A percentile compares a stretch with the other conserved stretches of the same genome.
Evolutionary conservation across 2,113 vertebrate genomes (phyloP).

Genomic region (Emydura subglobosa): DNA sequence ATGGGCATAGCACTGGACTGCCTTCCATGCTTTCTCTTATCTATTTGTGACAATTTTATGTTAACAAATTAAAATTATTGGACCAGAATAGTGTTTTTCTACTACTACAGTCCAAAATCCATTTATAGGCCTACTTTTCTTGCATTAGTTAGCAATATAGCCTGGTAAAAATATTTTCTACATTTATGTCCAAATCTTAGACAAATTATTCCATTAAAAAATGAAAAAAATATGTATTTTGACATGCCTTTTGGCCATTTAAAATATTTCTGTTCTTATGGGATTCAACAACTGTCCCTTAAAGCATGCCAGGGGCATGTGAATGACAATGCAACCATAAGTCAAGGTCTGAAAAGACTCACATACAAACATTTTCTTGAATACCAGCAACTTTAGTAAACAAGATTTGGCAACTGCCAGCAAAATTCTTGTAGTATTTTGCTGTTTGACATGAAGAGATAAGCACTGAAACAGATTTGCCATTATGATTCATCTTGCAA

Average conservation of each 20-base stretch:
- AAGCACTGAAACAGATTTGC: neutral
- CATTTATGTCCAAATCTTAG: neutral
- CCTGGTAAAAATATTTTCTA: neutral
- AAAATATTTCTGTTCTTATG: conserved; percentile 12
- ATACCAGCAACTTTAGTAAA: conserved; percentile 35
- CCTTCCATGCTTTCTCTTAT: neutral
- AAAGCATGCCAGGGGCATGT: conserved; percentile 47
- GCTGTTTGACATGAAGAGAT: neutral
- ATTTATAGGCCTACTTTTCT: neutral
- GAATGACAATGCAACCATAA: conserved; percentile 49
- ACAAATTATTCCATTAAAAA: conserved; percentile 34
- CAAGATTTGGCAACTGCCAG: neutral
- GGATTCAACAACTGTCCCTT: conserved; percentile 57
- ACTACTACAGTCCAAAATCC: neutral
- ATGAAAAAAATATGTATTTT: conserved; percentile 29
- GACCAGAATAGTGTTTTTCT: neutral
- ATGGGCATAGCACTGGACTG: neutral
- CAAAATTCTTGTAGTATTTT: neutral
- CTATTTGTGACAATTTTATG: neutral
- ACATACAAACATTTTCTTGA: neutral
- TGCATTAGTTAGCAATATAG: neutral
- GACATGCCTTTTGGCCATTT: conserved; percentile 47
- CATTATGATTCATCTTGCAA: neutral
- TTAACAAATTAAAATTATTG: neutral
- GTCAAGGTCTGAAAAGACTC: conserved; percentile 16